Evolutionary conservation across 2,888 invertebrate species (phyloP), one percentile per base, ranked within the genome.

Genomic region (Athrips mouffetella): DNA sequence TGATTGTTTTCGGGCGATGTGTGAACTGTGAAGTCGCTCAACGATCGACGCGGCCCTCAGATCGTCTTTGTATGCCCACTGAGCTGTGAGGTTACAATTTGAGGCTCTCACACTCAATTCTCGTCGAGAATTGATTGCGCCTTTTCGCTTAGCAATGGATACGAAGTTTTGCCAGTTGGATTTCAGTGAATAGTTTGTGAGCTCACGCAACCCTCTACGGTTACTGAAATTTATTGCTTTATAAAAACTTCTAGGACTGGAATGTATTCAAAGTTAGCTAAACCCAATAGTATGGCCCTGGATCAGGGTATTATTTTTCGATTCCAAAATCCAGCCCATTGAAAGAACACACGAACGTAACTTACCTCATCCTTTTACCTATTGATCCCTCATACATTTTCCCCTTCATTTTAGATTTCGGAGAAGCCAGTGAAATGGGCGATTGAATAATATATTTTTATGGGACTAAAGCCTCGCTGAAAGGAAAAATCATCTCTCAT

Each of bases 391-490:
- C 75, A 76, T 73, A 77, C 68, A 77, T 78, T 76, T 71, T 67
- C 77, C 71, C 76, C 67, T 75, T 73, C 76, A 71, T 76, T 78
- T 78, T 78, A 73, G 71, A 75, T 77, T 77, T 71, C n/a, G 63
- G 59, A 74, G 69, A 74, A 81, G 70, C 75, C 77, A 72, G 75
- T 73, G 68, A 76, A 78, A 82, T 80, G 75, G 74, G 70, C 81
- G 73, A 83, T 86, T 83, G 86, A 82, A 86, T 86, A 83, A 86
- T 86, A 86, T 82, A 83, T 81, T 82, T 85, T 81, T 79, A 83
- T 82, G 75, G 75, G 68, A 72, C 74, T 73, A 74, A 75, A 80
- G 77, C 76, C 78, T 71, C 69, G 76, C 79, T 83, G 80, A 79
- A 78, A 73, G 82, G 80, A 82, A 84, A 85, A 82, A 86, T 84